Conservation (phyloP, 1,140 invertebrate species). For the Formica selysi region DNA sequence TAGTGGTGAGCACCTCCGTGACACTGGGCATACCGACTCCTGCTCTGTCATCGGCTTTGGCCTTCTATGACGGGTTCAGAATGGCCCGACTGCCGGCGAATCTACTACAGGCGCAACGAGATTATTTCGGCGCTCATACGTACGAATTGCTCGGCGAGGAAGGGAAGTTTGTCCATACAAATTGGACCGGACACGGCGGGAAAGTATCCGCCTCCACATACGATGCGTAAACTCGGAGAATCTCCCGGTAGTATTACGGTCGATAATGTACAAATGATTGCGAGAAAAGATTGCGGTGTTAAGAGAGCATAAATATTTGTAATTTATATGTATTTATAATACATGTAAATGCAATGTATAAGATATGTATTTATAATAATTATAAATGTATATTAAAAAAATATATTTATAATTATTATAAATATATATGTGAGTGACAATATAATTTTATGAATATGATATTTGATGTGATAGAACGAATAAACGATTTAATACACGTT, state of each 20-base stretch:
- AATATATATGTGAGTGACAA: no score
- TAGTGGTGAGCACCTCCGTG: conserved; percentile 89
- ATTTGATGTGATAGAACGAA: neutral
- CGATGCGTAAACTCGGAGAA: conserved; percentile 89
- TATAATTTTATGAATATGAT: neutral
- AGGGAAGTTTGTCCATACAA: conserved; percentile 97
- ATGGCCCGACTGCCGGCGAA: conserved; percentile 94
- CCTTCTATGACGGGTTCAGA: conserved; percentile 99
- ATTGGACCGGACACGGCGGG: conserved; percentile 99
- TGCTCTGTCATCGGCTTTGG: conserved; percentile 96
- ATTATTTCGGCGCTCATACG: conserved; percentile 99
- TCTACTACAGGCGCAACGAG: conserved; percentile 97
- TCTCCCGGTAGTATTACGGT: neutral
- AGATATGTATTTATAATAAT: no score
- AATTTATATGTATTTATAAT: neutral
- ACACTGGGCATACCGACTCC: conserved; percentile 96
- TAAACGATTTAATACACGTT: neutral
- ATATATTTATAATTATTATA: no score
- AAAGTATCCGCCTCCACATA: conserved; percentile 98
- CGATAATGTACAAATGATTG: conserved; percentile 13
- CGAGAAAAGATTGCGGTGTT: neutral
- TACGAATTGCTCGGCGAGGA: conserved; percentile 96
- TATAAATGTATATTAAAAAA: no score
- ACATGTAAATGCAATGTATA: no score
- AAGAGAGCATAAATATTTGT: conserved; percentile 1